Evolutionary conservation across 2,888 invertebrate species (phyloP), one percentile per base, ranked within the genome.

Genomic region (Cybosia mesomella): DNA sequence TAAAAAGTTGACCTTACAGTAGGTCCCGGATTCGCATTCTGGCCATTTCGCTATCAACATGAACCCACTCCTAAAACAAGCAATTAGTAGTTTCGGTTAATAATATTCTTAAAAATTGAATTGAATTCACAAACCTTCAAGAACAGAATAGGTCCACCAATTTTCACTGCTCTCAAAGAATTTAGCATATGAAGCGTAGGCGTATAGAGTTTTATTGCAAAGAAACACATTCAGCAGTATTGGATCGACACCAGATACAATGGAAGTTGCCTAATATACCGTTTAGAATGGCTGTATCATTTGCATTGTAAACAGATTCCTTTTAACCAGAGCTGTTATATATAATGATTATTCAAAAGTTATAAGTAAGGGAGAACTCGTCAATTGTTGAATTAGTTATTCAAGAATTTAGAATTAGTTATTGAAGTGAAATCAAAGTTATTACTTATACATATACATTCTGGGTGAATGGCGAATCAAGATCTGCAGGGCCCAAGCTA

Each of bases 101-200:
- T n/a, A n/a, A n/a, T n/a, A n/a, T n/a, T n/a, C n/a, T n/a, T n/a
- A n/a, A n/a, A 9, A 15, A 21, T 8, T 36, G 2, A 11, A 7
- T 9, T 7, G 10, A 13, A 0, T 39, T 55, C 39, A 43, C 1
- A 18, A 49, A 13, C 10, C 15, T 43, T 64, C 18, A 43, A 21
- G 8, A 65, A 65, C 85, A 84, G 87, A 89, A 90, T 89, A 88
- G 57, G 69, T 9, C 57, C 66, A 49, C 75, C 72, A 71, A 74
- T 80, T 77, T 64, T 66, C 70, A 75, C 74, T 82, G 81, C 77
- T 84, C 79, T 76, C 78, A 85, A 83, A 83, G 85, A 85, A 88
- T 89, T 90, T 91, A 90, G 92, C 92, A 91, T 92, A 91, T 85
- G 83, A 87, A 87, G 84, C 78, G 89, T 88, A 89, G 89, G 87